Base-by-base conservation (phyloP, 2,797 vertebrate genomes). In the Merluccius polli region DNA sequence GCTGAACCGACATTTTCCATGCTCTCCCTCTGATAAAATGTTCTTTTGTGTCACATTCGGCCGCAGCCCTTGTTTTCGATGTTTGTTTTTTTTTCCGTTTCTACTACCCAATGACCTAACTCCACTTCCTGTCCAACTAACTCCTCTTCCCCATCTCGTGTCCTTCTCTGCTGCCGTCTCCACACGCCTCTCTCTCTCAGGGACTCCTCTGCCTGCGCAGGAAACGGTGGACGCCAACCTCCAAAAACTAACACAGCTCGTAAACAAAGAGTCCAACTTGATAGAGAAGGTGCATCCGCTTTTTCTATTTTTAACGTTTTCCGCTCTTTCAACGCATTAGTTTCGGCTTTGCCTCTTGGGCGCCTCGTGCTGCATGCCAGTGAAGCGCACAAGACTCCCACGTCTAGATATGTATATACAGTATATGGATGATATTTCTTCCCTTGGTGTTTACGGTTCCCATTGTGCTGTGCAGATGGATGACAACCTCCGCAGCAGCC, bases 241-340 rank as follows among this genome's bases (percentile, higher is more conserved):
- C 63, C 97, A 96, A 95, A 99, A 99, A 95, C 95, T 99, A 93
- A 99, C 97, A 80, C 97, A 99, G 79, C 98, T 99, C 94, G 97
- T 99, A 95, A 98, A 98, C 94, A 98, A 99, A 95, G 98, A 99
- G 88, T 98, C 97, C 94, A 99, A 97, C 94, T 93, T 99, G 89
- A 99, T 99, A 93, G 97, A 99, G 93, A 99, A 99, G 98, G 98
- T 99, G 91, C 92, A 88, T 91, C 91, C 89, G 85, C 72, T 93
- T 68, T 68, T 30, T 32, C 65, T 31, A 29, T 30, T 68, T 13
- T 59, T 59, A 59, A 59, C 52, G 2, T 10, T 59, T n/a, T 13
- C 6, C 8, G 10, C 59, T 12, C 59, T 11, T 13, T 10, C 52
- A 2, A 1, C 2, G 52, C 52, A n/a, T 59, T 27, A 12, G 24